Evolutionary conservation across 2,797 vertebrate genomes (phyloP), one percentile per base, ranked within the genome.

Genomic region (Ctenochaetus hawaiiensis): DNA sequence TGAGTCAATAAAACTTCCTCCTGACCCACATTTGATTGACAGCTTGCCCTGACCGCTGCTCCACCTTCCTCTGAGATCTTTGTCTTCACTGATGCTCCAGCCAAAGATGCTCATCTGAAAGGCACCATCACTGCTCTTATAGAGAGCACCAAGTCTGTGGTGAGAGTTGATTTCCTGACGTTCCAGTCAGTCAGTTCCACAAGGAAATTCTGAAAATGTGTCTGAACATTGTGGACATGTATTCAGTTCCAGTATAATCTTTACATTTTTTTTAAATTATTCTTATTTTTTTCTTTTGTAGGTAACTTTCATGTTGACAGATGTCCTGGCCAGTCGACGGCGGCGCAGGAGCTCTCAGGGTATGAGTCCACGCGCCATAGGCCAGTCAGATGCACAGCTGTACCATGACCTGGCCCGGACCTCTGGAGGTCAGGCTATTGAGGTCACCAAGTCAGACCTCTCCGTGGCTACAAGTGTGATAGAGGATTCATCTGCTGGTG

Each of bases 41-140:
- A 95, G 94, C 87, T 95, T 41, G 93, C 94, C 1, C 59, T 96
- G 69, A 93, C 86, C 0, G 83, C 77, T 17, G 93, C 93, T 20
- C 94, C 94, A 1, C 59, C 88, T 2, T 92, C 84, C 17, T 93
- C 94, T 67, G 84, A 93, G 65, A 94, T 96, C 78, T 94, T 94
- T 78, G 64, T 96, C 78, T 95, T 95, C 83, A 95, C 94, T 14
- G 95, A 96, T 11, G 92, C 92, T 58, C 62, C 92, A 4, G 91
- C 94, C 10, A 95, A 95, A 85, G 94, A 96, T 12, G 14, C 0
- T 1, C 0, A 77, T 2, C 85, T 95, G 62, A 90, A 82, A 72
- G 84, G 62, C 56, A 79, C 85, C 23, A 67, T 95, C 57, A 80
- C 16, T 1, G 91, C 92, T 5, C 91, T 93, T 0, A 93, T 94